These are phyloP conservation scores for Drosophila repletoides DNA, from an alignment of 1,140 invertebrate species.

Conservation along the genomic window DNA sequence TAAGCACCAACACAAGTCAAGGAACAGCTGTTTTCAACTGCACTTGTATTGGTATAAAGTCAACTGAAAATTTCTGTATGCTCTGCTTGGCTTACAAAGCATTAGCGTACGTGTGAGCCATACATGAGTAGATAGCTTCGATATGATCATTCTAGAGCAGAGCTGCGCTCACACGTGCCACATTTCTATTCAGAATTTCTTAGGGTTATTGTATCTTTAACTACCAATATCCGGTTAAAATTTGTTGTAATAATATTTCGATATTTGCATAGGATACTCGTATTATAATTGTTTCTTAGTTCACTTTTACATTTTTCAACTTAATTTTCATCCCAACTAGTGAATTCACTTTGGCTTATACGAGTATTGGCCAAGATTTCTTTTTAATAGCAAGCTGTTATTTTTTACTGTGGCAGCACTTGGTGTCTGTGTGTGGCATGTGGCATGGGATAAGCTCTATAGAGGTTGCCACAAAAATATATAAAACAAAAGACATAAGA, in stretches of 20 bases:
- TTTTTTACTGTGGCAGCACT: conserved; percentile 22
- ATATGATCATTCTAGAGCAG: not conserved
- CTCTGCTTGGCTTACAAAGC: conserved; percentile 1
- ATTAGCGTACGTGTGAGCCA: not conserved
- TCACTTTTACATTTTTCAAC: no score
- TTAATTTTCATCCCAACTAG: no score
- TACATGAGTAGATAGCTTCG: not conserved
- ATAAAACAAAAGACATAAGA: conserved; percentile 11
- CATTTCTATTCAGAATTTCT: not conserved
- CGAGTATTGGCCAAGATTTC: conserved; percentile 10
- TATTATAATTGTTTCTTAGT: no score
- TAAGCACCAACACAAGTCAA: not conserved
- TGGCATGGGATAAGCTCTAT: not conserved
- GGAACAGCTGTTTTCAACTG: no score
- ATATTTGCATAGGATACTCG: no score
- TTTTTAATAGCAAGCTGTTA: not conserved
- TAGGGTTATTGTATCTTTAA: no score
- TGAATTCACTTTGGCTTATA: conserved; percentile 2
- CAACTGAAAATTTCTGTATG: no score
- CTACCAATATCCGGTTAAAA: not conserved
- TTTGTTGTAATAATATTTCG: not conserved
- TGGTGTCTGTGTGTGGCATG: not conserved
- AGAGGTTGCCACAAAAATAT: conserved; percentile 1
- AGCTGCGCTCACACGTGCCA: not conserved
- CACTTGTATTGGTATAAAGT: not conserved